Base-by-base conservation (phyloP, 2,797 vertebrate genomes). In the Coregonus suidteri region DNA sequence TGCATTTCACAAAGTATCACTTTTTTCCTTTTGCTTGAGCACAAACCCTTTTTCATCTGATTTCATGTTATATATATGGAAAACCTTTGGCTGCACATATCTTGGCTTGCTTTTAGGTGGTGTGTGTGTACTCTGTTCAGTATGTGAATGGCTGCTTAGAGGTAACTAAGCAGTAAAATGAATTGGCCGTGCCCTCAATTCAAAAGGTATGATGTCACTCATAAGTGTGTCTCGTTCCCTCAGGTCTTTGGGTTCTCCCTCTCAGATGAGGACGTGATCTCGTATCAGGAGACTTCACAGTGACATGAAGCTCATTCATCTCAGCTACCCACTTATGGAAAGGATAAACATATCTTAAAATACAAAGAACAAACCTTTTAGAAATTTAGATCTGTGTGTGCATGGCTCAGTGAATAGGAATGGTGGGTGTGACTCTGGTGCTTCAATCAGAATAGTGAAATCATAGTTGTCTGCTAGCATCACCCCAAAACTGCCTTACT, bases 311-410 rank as follows among this genome's bases (percentile, higher is more conserved):
- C 64, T 89, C 9, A 79, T 89, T 72, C 82, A 84, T 65, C 80
- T 89, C 66, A 84, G 59, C 37, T 84, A 71, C 72, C 86, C 86
- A 0, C 67, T 89, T 89, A 18, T 90, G 89, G 88, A 87, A 83
- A 79, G 83, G 80, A 70, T 87, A 75, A 79, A 53, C 11, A n/a
- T n/a, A n/a, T n/a, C n/a, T n/a, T n/a, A n/a, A n/a, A n/a, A n/a
- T n/a, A n/a, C n/a, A n/a, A n/a, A n/a, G n/a, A n/a, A n/a, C n/a
- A n/a, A n/a, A n/a, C n/a, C n/a, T n/a, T 11, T 51, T 5, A 72
- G 11, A 3, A 31, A 54, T 53, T 53, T 0, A 2, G 6, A 31
- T 14, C 3, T 6, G 5, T 53, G 18, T 30, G 25, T 41, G 18
- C 5, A 7, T n/a, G 16, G 37, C 3, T 18, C n/a, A n/a, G 65